These are phyloP conservation scores for Drosophila baimaii DNA, from an alignment of 1,140 invertebrate species.

Conservation along the genomic window DNA sequence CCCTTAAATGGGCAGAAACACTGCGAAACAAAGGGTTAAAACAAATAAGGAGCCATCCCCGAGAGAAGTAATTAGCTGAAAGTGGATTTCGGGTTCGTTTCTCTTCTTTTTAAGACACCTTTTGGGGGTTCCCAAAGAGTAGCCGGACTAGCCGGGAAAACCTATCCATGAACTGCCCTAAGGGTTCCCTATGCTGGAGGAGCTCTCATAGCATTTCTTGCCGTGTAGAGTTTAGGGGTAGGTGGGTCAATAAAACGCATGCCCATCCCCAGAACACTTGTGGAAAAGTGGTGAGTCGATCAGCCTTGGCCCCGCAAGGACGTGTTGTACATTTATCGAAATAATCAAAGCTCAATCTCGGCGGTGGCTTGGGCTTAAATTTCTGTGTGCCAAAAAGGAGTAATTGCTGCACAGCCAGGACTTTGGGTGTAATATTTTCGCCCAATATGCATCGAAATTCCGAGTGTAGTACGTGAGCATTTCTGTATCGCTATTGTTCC, in stretches of 20 bases:
- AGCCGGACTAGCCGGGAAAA: no score
- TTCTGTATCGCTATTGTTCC: constrained; percentile 72
- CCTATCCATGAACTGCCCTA: neutral
- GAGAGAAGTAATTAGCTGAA: constrained; percentile 8
- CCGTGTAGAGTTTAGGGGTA: constrained; percentile 19
- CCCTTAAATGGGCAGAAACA: constrained; percentile 2
- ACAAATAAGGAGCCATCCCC: constrained; percentile 1
- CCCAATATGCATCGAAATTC: constrained; percentile 34
- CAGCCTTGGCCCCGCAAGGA: constrained; percentile 16
- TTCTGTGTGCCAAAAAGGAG: constrained; percentile 4
- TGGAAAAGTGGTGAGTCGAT: constrained; percentile 26
- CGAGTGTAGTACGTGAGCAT: constrained; percentile 46
- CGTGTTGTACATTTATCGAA: constrained; percentile 7
- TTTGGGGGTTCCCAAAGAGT: no score
- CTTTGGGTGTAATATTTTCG: constrained; percentile 11
- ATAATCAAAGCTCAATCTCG: constrained; percentile 9
- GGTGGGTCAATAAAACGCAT: constrained; percentile 42
- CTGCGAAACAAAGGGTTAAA: neutral
- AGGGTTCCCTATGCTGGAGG: neutral
- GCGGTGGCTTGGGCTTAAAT: neutral
- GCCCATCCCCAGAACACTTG: constrained; percentile 31
- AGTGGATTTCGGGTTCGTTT: no score
- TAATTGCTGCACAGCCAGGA: constrained; percentile 9
- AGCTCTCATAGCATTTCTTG: constrained; percentile 1
- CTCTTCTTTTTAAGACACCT: neutral